phyloP scores from a whole-genome alignment of 2,113 vertebrate genomes.

The Eubucco bourcierii region DNA sequence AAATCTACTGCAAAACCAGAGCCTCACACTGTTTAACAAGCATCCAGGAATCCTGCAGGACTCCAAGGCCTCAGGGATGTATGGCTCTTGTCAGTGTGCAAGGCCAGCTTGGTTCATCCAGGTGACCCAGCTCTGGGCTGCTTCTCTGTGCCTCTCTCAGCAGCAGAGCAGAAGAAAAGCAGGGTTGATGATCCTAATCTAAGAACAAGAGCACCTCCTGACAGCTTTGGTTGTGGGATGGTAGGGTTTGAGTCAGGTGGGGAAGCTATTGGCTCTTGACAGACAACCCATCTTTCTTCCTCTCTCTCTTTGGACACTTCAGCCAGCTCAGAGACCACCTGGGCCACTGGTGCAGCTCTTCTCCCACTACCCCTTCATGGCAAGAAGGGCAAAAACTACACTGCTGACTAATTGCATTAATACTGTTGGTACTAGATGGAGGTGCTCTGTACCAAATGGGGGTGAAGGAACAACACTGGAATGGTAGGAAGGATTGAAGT shows the following conservation, averaged over 20 bases:
- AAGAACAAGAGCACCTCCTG: neutral
- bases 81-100: neutral
- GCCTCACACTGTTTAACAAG: neutral
- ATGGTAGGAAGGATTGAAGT: neutral
- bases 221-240: neutral
- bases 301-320: neutral
- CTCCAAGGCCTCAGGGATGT: neutral
- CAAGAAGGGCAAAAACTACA: neutral
- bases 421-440: neutral
- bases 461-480: fast-evolving
- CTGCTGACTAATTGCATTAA: neutral
- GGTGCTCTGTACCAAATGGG: neutral
- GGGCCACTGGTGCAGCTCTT: neutral
- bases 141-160: neutral
- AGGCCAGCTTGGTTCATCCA: neutral
- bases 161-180: neutral
- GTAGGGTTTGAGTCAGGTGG: neutral
- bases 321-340: neutral
- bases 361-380: neutral
- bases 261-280: neutral
- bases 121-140: neutral
- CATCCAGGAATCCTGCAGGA: neutral
- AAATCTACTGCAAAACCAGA: neutral
- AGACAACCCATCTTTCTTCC: neutral
- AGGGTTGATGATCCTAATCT: neutral